Percentiles rank a stretch among this genome's conserved stretches.
phyloP scores from a whole-genome alignment of 2,113 vertebrate species.

The Harpagus bidentatus region DNA sequence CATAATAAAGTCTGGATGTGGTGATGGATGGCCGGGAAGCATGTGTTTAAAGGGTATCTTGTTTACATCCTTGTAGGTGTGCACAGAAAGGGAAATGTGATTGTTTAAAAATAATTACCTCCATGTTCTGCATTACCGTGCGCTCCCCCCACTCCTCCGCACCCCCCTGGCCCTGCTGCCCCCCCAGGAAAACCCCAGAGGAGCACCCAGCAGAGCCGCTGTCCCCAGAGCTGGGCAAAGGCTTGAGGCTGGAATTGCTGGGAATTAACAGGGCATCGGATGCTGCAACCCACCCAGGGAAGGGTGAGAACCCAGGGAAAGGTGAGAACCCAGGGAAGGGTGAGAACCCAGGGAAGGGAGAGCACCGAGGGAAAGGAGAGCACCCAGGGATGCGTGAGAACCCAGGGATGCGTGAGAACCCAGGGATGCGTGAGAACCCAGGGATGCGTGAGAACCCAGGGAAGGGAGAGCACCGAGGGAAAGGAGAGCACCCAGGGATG shows the following conservation, averaged over 20 bases:
- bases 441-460: background rate
- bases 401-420: too few relatives aligned
- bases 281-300: background rate
- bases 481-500: accelerated
- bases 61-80: constrained; percentile 26
- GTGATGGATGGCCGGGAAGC: constrained; percentile 43
- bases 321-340: accelerated
- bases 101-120: background rate
- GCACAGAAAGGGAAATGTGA: background rate
- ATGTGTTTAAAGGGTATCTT: background rate
- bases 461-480: background rate
- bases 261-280: background rate
- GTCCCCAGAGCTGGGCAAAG: background rate
- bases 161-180: background rate
- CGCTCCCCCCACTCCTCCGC: background rate
- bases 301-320: accelerated
- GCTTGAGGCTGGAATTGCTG: background rate
- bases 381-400: too few relatives aligned
- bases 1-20: constrained; percentile 8
- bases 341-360: accelerated
- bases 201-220: background rate
- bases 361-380: too few relatives aligned
- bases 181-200: accelerated
- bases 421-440: too few relatives aligned
- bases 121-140: background rate